phyloP scores from a whole-genome alignment of 1,140 invertebrate species.

The Manduca sexta region DNA sequence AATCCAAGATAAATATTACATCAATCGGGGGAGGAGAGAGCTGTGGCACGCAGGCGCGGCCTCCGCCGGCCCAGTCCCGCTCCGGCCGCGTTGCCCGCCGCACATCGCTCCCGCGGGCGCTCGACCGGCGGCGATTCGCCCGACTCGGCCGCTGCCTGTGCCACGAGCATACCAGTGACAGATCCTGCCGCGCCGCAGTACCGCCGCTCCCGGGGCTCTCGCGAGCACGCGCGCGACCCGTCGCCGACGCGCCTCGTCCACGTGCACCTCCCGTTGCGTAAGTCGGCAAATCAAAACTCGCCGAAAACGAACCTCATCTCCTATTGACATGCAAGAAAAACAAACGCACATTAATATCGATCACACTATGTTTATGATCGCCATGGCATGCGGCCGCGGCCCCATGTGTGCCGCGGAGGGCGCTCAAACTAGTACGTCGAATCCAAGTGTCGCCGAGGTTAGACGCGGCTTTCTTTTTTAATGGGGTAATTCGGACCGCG shows the following conservation, averaged over 20 bases:
- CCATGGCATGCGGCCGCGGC: constrained; percentile 20
- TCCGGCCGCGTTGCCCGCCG: constrained; percentile 56
- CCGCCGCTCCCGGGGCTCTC: constrained; percentile 12
- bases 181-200: constrained; percentile 1
- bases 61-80: constrained; percentile 52
- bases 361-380: constrained; percentile 42
- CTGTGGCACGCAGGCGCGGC: constrained; percentile 46
- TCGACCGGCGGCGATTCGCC: constrained; percentile 56
- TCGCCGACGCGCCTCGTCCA: constrained; percentile 25
- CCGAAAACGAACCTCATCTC: constrained; percentile 49
- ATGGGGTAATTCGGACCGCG: constrained; percentile 47
- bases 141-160: constrained; percentile 48
- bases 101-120: constrained; percentile 49
- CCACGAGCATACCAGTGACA: constrained; percentile 25
- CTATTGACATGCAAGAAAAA: constrained; percentile 55
- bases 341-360: constrained; percentile 49
- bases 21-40: constrained; percentile 53
- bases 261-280: constrained; percentile 57
- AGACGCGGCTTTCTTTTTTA: constrained; percentile 40
- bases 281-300: constrained; percentile 38
- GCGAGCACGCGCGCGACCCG: constrained; percentile 10
- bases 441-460: constrained; percentile 26
- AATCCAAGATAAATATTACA: constrained; percentile 72
- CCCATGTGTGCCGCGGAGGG: constrained; percentile 11
- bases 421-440: constrained; percentile 32